Evolutionary conservation across 2,888 invertebrate species (phyloP), one percentile per base, ranked within the genome.

Genomic region (Drosophila lacicola): DNA sequence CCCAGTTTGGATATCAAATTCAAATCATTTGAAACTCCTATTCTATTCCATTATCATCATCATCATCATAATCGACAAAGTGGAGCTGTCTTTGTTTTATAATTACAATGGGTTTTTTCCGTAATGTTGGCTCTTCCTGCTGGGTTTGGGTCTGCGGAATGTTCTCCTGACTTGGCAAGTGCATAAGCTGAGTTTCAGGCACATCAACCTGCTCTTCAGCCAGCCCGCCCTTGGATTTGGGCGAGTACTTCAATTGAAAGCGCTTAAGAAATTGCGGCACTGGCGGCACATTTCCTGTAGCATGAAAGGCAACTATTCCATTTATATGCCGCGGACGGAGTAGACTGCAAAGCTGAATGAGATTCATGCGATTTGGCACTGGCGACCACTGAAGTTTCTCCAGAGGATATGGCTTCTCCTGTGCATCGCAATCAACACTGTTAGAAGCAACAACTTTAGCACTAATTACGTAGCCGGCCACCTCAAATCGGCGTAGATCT

Each of bases 311-410:
- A 2, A 87, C 68, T 29, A 87, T 76, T 1, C 75, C 82, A 4
- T 56, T 62, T 2, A 87, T 85, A 13, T 77, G 58, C 11, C 66
- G 33, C 0, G 85, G 88, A 3, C 79, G 69, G 0, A 85, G 44
- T 5, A 87, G 50, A 14, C 88, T 85, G 51, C 80, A 85, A 0
- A 85, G 68, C 21, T 78, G 78, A 1, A 70, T 63, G 3, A 85
- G 75, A 62, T 87, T 82, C 5, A 79, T 67, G 0, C 79, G 82
- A 33, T 49, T 67, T 2, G 85, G 82, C 9, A 54, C 5, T 2
- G 85, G 80, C 0, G 88, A 66, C 85, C 85, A 85, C 5, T 64
- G 46, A 0, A 85, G 49, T 1, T 45, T 39, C 0, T 11, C 1
- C 6, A 71, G 4, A 2, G 69, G 56, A n/a, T 46, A 61, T 1